These are phyloP conservation scores for Scytalopus superciliaris DNA, from an alignment of 2,113 vertebrate species.

Conservation along the genomic window DNA sequence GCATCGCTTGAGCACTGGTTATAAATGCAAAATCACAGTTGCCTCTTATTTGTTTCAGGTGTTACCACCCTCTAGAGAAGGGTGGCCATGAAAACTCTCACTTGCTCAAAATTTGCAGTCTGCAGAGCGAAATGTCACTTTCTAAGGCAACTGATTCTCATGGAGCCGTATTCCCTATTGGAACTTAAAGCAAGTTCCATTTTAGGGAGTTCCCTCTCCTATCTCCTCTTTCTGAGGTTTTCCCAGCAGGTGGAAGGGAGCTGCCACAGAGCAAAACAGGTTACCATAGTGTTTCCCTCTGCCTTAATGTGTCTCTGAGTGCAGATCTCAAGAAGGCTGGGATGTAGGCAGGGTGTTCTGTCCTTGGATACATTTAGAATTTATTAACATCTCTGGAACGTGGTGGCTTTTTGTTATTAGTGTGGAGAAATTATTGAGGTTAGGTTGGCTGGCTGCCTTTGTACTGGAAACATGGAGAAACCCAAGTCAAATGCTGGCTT, in stretches of 20 bases:
- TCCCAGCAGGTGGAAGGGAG: not conserved
- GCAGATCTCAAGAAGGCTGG: not conserved
- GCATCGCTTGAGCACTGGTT: not conserved
- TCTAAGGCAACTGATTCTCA: not conserved
- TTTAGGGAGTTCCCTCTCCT: not conserved
- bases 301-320: not conserved
- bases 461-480: not conserved
- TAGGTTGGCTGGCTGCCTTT: not conserved
- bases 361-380: not conserved
- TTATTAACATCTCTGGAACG: not conserved
- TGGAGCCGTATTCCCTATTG: not conserved
- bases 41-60: accelerated
- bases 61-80: not conserved
- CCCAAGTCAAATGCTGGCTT: not conserved
- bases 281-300: not conserved
- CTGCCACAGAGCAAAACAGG: not conserved
- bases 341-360: not conserved
- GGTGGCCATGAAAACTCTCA: not conserved
- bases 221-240: accelerated
- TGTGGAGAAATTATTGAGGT: not conserved
- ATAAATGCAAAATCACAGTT: not conserved
- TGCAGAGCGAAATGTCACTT: not conserved
- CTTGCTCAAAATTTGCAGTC: not conserved
- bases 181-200: not conserved
- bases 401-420: not conserved